Percentiles rank a stretch among this genome's conserved stretches.
These are phyloP conservation scores for Isoperla grammatica DNA, from an alignment of 2,888 invertebrate species.

Conservation along the genomic window DNA sequence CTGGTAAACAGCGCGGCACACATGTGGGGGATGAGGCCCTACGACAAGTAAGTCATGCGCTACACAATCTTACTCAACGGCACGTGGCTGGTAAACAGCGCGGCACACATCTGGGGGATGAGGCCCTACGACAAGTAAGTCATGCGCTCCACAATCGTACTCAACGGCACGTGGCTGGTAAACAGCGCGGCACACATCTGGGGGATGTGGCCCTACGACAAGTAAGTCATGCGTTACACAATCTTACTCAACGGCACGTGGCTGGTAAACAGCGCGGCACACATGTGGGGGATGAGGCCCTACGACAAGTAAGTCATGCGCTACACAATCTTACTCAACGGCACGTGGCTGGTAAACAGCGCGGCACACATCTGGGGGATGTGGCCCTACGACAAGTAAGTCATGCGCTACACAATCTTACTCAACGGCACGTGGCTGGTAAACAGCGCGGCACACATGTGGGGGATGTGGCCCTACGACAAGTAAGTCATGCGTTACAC, in stretches of 20 bases:
- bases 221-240: too few species aligned
- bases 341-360: conserved; percentile 56
- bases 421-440: conserved; percentile 55
- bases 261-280: conserved; percentile 91
- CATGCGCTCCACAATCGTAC: too few species aligned
- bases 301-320: too few species aligned
- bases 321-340: conserved; percentile 48
- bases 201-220: too few species aligned
- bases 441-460: conserved; percentile 54
- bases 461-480: conserved; percentile 40
- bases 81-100: conserved; percentile 92
- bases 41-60: conserved; percentile 49
- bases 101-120: conserved; percentile 87
- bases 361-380: conserved; percentile 50
- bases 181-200: conserved; percentile 73
- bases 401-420: conserved; percentile 47
- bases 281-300: too few species aligned
- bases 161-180: conserved; percentile 63
- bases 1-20: conserved; percentile 57
- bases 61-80: conserved; percentile 73
- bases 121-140: too few species aligned
- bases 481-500: conserved; percentile 52
- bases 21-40: conserved; percentile 40
- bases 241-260: conserved; percentile 79
- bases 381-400: conserved; percentile 40